phyloP scores from a whole-genome alignment of 2,888 invertebrate species.

The Diabrotica balteata region DNA sequence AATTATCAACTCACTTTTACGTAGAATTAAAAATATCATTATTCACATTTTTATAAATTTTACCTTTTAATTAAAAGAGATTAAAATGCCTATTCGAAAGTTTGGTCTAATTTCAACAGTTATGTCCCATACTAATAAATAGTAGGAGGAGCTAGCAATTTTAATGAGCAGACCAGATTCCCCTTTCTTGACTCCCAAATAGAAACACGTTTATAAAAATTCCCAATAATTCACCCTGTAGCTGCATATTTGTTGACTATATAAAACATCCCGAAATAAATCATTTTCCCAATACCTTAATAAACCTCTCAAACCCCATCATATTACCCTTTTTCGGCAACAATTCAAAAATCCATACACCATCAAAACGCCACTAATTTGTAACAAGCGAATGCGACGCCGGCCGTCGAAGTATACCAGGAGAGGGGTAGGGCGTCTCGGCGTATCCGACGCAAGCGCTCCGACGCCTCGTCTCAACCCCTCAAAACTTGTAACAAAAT shows the following conservation, averaged over 20 bases:
- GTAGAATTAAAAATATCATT: no score
- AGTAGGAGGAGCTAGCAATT: no score
- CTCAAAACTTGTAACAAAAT: conserved; percentile 49
- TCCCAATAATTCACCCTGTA: no score
- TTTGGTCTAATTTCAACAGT: no score
- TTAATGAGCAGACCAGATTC: not conserved
- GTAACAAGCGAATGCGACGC: conserved; percentile 59
- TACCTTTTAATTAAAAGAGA: no score
- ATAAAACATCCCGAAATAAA: not conserved
- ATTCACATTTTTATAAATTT: no score
- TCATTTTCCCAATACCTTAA: conserved; percentile 1
- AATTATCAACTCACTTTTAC: no score
- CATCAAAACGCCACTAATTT: conserved; percentile 62
- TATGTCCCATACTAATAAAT: no score
- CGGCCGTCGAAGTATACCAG: conserved; percentile 45
- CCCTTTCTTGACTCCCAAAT: no score
- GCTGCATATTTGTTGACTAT: no score
- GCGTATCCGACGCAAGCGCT: conserved; percentile 51
- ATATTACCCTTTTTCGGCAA: conserved; percentile 49
- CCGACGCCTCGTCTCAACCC: conserved; percentile 40
- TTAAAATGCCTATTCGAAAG: no score
- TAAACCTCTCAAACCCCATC: conserved; percentile 10
- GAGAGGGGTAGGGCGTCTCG: conserved; percentile 54
- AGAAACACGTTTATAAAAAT: no score
- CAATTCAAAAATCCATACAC: conserved; percentile 61